Base-by-base conservation (phyloP, 1,140 invertebrate species). In the Neuroterus valhalla region DNA sequence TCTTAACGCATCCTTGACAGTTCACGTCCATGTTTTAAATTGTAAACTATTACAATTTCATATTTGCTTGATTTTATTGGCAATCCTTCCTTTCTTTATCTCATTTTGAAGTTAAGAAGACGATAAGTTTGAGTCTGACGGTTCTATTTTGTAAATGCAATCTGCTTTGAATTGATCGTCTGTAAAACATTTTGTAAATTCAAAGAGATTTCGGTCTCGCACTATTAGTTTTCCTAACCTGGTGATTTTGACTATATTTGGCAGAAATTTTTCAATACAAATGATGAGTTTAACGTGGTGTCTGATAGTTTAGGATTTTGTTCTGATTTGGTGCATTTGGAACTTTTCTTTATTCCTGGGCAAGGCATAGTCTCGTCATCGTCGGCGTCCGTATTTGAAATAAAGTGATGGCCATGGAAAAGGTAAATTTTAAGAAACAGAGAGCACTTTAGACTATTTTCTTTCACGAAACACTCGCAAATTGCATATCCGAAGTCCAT, bases 331-430 rank as follows among this genome's bases (percentile, higher is more conserved):
- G 78, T 77, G 79, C 79, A 68, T 82, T 84, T 70, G 75, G 77
- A 79, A 77, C 78, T 85, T 85, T 38, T 38, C 31, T 38, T 38
- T 38, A 38, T 38, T 38, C 31, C 31, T 80, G 82, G 78, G 72
- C 83, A 73, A 83, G 73, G 80, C 78, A 67, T 85, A 84, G 77
- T 74, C 84, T 79, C 84, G 68, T 83, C 83, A 76, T 68, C 83
- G 76, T 80, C 82, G 23, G 66, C 82, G 75, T 80, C 79, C 73
- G 83, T 84, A 80, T 66, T 84, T 78, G 38, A 76, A 70, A 77
- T 75, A 69, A 78, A 80, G 73, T 50, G 77, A 87, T 87, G 85
- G 84, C 85, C 55, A 86, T 87, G 84, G 84, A 86, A 78, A 87
- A 87, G 85, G 86, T 86, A 87, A 87, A 85, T 79, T 81, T 68